Evolutionary conservation across 2,113 vertebrate genomes (phyloP).

Genomic region (Oplegnathus fasciatus): DNA sequence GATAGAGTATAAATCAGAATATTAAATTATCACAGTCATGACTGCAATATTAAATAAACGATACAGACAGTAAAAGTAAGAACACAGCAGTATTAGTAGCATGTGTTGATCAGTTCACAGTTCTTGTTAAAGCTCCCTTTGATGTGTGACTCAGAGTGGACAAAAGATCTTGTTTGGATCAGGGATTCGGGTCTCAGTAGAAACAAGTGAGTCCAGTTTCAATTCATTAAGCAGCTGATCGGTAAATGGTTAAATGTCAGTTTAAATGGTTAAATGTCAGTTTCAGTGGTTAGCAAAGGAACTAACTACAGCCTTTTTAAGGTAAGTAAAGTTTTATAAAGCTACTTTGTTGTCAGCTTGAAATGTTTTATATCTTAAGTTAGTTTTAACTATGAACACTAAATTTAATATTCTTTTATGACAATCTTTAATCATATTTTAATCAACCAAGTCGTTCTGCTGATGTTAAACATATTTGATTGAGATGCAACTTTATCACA

Average conservation of each 20-base stretch:
- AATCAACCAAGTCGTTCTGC: not conserved
- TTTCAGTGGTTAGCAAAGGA: not conserved
- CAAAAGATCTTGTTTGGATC: conserved; percentile 34
- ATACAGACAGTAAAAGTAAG: no score
- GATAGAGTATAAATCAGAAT: no score
- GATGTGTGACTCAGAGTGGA: conserved; percentile 39
- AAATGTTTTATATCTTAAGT: not conserved
- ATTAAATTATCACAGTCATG: not conserved
- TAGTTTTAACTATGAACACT: not conserved
- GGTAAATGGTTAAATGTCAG: no score
- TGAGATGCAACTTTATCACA: not conserved
- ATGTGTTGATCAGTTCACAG: not conserved
- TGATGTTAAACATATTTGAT: not conserved
- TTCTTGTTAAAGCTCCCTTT: not conserved
- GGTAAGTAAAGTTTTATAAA: not conserved
- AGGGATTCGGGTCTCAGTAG: conserved; percentile 9
- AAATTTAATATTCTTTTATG: not conserved
- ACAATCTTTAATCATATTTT: not conserved
- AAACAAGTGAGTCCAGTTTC: conserved; percentile 33
- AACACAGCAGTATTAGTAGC: no score
- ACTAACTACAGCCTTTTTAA: not conserved
- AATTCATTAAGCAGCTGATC: not conserved
- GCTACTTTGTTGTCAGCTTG: not conserved
- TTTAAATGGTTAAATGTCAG: no score
- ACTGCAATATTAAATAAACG: not conserved